A percentile compares a stretch with the other conserved stretches of the same genome.
These are phyloP conservation scores for Sturmia bella DNA, from an alignment of 2,888 invertebrate species.

Conservation along the genomic window DNA sequence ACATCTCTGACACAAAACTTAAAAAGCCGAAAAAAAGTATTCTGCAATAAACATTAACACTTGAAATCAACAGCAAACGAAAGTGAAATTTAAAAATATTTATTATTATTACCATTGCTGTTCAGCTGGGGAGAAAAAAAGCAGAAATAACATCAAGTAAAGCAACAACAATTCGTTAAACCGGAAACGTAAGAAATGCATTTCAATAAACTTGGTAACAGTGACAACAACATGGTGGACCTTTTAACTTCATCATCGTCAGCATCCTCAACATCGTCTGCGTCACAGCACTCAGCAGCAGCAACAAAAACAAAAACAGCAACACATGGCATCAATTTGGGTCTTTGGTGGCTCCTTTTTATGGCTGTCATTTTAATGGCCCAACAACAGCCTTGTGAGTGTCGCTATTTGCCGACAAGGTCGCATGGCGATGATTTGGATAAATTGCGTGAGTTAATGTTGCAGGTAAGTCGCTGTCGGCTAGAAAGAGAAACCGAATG, in stretches of 20 bases:
- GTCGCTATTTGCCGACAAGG: conserved; percentile 83
- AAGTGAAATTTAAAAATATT: conserved; percentile 63
- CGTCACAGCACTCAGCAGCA: conserved; percentile 33
- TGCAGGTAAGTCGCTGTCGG: conserved; percentile 82
- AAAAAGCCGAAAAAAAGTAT: conserved; percentile 13
- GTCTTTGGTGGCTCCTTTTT: conserved; percentile 74
- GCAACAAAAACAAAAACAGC: conserved; percentile 50
- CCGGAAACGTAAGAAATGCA: conserved; percentile 71
- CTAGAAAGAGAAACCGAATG: neutral
- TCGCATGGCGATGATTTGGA: conserved; percentile 83
- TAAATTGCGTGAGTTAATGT: conserved; percentile 83
- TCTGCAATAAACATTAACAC: conserved; percentile 48
- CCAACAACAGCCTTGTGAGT: conserved; percentile 78
- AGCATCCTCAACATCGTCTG: conserved; percentile 13
- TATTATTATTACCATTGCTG: conserved; percentile 26
- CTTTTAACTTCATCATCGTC: conserved; percentile 56
- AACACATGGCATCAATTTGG: conserved; percentile 67
- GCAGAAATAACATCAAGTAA: conserved; percentile 34
- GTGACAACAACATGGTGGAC: conserved; percentile 64
- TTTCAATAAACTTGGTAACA: conserved; percentile 62
- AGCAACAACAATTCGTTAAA: conserved; percentile 58
- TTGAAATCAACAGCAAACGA: conserved; percentile 46
- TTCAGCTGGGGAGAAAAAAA: conserved; percentile 35
- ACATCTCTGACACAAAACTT: conserved; percentile 17
- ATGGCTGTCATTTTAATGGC: conserved; percentile 75